phyloP scores from a whole-genome alignment of 2,113 vertebrate species.

The Chascanopsetta lugubris region DNA sequence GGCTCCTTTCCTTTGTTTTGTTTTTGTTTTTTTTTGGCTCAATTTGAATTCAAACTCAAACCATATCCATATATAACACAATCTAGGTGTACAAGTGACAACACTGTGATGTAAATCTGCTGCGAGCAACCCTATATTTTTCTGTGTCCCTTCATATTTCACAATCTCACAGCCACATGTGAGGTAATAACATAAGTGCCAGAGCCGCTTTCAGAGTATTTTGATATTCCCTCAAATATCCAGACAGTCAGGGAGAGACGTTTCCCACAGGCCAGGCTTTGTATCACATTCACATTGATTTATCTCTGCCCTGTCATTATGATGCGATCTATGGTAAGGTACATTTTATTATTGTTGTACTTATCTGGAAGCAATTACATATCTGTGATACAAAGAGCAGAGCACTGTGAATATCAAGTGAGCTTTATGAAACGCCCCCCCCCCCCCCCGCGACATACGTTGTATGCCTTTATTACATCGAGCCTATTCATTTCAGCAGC shows the following conservation, averaged over 20 bases:
- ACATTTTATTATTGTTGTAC: neutral
- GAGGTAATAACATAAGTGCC: neutral
- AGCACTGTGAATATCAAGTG: neutral
- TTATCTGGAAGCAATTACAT: conserved; percentile 5
- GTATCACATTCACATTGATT: neutral
- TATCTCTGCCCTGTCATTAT: neutral
- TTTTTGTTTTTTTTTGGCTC: too few species aligned
- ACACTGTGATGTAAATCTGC: neutral
- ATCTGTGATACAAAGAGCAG: neutral
- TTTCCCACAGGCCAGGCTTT: neutral
- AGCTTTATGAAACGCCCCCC: neutral
- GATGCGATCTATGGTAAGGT: neutral
- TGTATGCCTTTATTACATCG: neutral
- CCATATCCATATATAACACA: too few species aligned
- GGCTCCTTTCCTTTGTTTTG: too few species aligned
- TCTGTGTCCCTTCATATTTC: conserved; percentile 2
- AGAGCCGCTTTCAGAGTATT: neutral
- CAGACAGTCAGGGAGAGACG: neutral
- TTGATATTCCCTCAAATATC: neutral
- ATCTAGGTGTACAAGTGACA: too few species aligned
- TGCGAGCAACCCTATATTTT: neutral
- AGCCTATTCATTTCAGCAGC: conserved; percentile 1
- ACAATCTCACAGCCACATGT: neutral
- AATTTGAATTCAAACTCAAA: too few species aligned
- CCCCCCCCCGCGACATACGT: neutral